These are phyloP conservation scores for Gallirallus australis DNA, from an alignment of 2,797 vertebrate genomes.

Conservation along the genomic window DNA sequence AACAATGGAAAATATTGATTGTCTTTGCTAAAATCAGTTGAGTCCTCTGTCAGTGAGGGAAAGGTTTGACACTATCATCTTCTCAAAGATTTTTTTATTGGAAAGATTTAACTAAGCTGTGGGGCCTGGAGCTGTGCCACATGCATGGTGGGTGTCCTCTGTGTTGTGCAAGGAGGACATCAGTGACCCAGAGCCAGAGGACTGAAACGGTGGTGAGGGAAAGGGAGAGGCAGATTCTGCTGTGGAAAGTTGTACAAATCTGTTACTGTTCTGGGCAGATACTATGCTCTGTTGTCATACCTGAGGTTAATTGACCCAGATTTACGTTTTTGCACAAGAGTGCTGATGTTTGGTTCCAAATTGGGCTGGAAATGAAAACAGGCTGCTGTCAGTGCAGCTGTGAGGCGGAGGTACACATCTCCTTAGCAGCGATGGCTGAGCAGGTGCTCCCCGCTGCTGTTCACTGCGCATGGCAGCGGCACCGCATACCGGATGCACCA, in stretches of 20 bases:
- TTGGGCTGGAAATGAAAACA: neutral
- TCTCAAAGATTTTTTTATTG: neutral
- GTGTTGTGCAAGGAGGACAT: neutral
- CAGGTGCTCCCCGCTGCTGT: neutral
- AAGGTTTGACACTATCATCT: neutral
- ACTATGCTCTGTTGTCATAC: neutral
- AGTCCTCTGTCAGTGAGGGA: neutral
- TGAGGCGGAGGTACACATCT: neutral
- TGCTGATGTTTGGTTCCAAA: neutral
- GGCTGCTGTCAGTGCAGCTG: neutral
- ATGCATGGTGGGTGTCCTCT: neutral
- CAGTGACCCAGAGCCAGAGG: neutral
- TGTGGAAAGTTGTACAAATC: neutral
- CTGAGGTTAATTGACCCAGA: neutral
- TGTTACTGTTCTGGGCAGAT: neutral
- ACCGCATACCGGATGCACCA: accelerated
- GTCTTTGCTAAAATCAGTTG: neutral
- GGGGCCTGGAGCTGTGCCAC: neutral
- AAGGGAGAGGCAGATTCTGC: neutral
- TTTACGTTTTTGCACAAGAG: neutral
- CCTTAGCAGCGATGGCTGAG: neutral
- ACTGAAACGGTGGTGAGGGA: neutral
- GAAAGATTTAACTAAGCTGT: neutral
- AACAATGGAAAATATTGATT: neutral
- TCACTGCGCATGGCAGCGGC: neutral